Evolutionary conservation across 2,113 vertebrate genomes (phyloP).

Genomic region (Alaudala cheleensis): DNA sequence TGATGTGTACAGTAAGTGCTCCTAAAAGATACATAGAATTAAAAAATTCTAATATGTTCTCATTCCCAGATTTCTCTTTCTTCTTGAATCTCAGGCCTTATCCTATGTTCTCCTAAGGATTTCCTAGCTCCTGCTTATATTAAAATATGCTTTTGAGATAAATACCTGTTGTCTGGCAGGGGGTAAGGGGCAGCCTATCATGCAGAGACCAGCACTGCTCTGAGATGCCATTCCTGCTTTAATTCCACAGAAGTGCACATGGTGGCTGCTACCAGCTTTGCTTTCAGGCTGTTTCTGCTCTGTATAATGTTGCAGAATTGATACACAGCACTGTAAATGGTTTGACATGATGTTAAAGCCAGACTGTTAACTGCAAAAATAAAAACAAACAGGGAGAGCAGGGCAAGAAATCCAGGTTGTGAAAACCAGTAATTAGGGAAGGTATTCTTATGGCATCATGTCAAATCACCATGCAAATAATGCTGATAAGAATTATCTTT

Average conservation of each 20-base stretch:
- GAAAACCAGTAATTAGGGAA: not conserved
- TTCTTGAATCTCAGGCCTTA: not conserved
- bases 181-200: not conserved
- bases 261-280: not conserved
- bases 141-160: not conserved
- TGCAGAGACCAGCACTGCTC: not conserved
- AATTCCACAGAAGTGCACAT: not conserved
- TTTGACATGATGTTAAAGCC: not conserved
- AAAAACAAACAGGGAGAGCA: not conserved
- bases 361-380: not conserved
- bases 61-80: not conserved
- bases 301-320: not conserved
- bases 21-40: not conserved
- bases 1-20: not conserved
- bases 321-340: rapidly evolving
- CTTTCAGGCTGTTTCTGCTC: not conserved
- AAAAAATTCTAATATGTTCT: not conserved
- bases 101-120: not conserved
- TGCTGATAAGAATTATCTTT: not conserved
- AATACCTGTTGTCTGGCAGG: not conserved
- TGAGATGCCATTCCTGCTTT: not conserved
- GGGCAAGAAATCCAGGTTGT: not conserved
- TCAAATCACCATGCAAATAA: not conserved
- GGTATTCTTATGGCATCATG: not conserved
- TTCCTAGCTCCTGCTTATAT: not conserved